These are phyloP conservation scores for Selenia dentaria DNA, from an alignment of 2,888 invertebrate genomes.

Conservation along the genomic window DNA sequence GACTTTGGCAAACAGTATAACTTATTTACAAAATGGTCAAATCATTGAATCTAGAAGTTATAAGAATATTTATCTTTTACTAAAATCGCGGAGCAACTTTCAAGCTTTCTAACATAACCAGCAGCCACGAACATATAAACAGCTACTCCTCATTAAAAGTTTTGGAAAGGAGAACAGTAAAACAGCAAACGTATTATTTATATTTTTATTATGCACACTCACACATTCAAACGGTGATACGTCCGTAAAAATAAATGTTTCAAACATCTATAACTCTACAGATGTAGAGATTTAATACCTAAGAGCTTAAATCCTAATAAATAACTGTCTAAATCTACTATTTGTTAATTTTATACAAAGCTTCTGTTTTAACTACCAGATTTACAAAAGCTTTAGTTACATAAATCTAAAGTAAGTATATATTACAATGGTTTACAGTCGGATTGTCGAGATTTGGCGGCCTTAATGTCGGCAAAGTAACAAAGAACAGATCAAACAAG, in stretches of 20 bases:
- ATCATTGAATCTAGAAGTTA: no score
- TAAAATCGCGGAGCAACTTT: no score
- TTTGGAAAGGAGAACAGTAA: conserved; percentile 20
- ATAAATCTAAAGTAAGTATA: conserved; percentile 41
- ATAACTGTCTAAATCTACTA: conserved; percentile 57
- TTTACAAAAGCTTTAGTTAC: conserved; percentile 39
- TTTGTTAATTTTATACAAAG: conserved; percentile 84
- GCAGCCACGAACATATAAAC: no score
- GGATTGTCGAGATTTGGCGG: conserved; percentile 38
- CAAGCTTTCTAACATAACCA: no score
- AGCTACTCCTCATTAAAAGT: no score
- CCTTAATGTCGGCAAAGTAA: conserved; percentile 77
- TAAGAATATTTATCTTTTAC: no score
- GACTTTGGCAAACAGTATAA: no score
- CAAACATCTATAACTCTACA: neutral
- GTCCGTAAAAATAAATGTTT: conserved; percentile 33
- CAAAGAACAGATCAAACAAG: conserved; percentile 56
- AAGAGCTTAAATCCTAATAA: conserved; percentile 43
- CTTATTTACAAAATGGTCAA: no score
- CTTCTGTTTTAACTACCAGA: conserved; percentile 83
- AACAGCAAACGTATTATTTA: conserved; percentile 40
- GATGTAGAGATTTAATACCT: neutral
- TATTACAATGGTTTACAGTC: conserved; percentile 34
- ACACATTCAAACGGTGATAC: conserved; percentile 66
- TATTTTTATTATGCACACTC: conserved; percentile 67